phyloP scores from a whole-genome alignment of 2,797 vertebrate species.

The Champsocephalus gunnari region DNA sequence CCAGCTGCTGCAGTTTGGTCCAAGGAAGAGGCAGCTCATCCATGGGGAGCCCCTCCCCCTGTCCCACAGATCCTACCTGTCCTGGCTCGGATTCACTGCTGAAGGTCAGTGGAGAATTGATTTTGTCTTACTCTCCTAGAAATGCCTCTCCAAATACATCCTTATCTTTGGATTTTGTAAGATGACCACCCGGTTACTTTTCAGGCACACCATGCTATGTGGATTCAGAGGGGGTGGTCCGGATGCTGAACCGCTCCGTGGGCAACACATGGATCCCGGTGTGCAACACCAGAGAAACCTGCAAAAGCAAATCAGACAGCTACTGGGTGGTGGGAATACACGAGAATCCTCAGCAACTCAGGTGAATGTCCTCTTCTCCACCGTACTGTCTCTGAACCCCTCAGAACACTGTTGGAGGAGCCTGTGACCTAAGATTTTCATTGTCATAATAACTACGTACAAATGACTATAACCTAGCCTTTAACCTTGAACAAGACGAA shows the following conservation, averaged over 20 bases:
- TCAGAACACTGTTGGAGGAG: too few species aligned
- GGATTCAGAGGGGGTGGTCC: slow-evolving; percentile 91
- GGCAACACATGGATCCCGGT: slow-evolving; percentile 93
- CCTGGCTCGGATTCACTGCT: slow-evolving; percentile 94
- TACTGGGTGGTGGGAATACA: slow-evolving; percentile 96
- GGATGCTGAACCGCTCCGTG: slow-evolving; percentile 92
- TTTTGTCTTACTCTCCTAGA: not conserved
- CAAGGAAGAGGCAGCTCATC: slow-evolving; percentile 86
- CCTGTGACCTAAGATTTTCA: too few species aligned
- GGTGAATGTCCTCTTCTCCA: slow-evolving; percentile 77
- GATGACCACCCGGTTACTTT: not conserved
- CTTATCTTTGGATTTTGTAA: not conserved
- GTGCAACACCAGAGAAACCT: slow-evolving; percentile 91
- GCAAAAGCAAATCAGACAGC: slow-evolving; percentile 94
- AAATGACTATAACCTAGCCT: too few species aligned
- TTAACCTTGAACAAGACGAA: too few species aligned
- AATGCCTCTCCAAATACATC: too few species aligned
- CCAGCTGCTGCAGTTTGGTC: slow-evolving; percentile 90
- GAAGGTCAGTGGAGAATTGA: slow-evolving; percentile 85
- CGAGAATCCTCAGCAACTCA: slow-evolving; percentile 95
- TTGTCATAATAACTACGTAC: too few species aligned
- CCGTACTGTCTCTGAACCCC: too few species aligned
- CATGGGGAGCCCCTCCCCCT: slow-evolving; percentile 90
- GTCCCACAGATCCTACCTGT: slow-evolving; percentile 86
- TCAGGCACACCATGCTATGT: slow-evolving; percentile 92